These are phyloP conservation scores for Amphiprion ocellaris DNA, from an alignment of 2,113 vertebrate species.

Conservation along the genomic window DNA sequence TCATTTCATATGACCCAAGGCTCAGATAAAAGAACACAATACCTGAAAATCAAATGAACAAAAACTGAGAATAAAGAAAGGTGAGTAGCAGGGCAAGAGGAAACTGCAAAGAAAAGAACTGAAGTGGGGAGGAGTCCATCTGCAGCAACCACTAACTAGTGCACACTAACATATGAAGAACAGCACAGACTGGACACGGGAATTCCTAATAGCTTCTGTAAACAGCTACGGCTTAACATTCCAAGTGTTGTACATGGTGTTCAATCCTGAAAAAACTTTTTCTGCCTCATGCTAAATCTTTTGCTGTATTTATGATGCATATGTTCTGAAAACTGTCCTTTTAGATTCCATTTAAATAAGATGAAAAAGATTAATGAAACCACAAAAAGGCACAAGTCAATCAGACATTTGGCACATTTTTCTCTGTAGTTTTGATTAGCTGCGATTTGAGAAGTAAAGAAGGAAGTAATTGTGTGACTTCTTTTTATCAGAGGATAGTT, in stretches of 20 bases:
- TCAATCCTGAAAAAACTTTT: neutral
- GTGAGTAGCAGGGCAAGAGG: conserved; percentile 35
- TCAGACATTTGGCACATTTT: neutral
- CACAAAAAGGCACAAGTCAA: neutral
- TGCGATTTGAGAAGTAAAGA: conserved; percentile 26
- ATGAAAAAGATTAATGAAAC: conserved; percentile 9
- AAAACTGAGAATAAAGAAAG: conserved; percentile 49
- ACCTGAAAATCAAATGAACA: conserved; percentile 53
- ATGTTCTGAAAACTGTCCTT: conserved; percentile 7
- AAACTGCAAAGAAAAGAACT: conserved; percentile 67
- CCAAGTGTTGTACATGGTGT: neutral
- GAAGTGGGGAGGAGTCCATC: conserved; percentile 82
- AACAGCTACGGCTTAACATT: conserved; percentile 19
- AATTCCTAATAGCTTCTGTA: conserved; percentile 33
- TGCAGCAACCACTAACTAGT: conserved; percentile 58
- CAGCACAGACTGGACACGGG: conserved; percentile 19
- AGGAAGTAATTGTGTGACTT: conserved; percentile 50
- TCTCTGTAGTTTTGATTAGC: conserved; percentile 24
- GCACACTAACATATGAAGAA: conserved; percentile 22
- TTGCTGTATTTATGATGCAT: neutral
- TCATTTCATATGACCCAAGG: conserved; percentile 1
- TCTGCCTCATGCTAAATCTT: conserved; percentile 5
- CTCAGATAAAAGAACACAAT: conserved; percentile 13
- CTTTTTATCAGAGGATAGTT: conserved; percentile 71
- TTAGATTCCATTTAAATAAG: neutral